Conservation (phyloP, 1,140 invertebrate species). For the Scaptomyza montana region DNA sequence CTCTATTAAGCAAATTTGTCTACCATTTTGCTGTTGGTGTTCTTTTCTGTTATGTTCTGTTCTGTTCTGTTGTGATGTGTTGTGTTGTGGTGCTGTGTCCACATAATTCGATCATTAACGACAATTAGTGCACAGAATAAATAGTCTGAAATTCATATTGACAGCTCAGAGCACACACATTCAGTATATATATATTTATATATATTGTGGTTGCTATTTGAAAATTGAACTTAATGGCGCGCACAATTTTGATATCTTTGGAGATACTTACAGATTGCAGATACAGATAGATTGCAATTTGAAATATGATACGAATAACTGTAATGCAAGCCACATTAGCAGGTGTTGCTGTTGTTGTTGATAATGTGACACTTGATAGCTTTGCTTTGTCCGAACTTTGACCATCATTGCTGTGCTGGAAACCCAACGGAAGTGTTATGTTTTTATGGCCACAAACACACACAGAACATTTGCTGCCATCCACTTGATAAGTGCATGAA, state of each 20-base stretch:
- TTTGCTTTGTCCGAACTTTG: constrained; percentile 27
- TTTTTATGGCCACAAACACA: constrained; percentile 30
- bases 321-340: constrained; percentile 25
- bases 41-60: too few species aligned
- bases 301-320: constrained; percentile 34
- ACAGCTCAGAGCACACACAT: constrained; percentile 32
- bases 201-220: constrained; percentile 35
- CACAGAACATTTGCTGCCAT: constrained; percentile 32
- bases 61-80: background rate
- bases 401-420: constrained; percentile 10
- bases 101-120: constrained; percentile 59
- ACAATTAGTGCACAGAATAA: constrained; percentile 46
- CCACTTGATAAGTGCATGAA: constrained; percentile 51
- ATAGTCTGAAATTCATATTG: constrained; percentile 43
- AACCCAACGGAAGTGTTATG: constrained; percentile 54
- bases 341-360: constrained; percentile 7
- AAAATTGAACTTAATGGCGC: constrained; percentile 53
- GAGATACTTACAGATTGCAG: constrained; percentile 16
- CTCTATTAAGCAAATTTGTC: constrained; percentile 57
- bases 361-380: constrained; percentile 30
- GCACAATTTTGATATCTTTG: constrained; percentile 40
- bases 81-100: constrained; percentile 20
- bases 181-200: constrained; percentile 27
- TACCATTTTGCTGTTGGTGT: constrained; percentile 11
- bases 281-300: constrained; percentile 15